Base-by-base conservation (phyloP, 2,113 vertebrate genomes). In the Thunnus thynnus region DNA sequence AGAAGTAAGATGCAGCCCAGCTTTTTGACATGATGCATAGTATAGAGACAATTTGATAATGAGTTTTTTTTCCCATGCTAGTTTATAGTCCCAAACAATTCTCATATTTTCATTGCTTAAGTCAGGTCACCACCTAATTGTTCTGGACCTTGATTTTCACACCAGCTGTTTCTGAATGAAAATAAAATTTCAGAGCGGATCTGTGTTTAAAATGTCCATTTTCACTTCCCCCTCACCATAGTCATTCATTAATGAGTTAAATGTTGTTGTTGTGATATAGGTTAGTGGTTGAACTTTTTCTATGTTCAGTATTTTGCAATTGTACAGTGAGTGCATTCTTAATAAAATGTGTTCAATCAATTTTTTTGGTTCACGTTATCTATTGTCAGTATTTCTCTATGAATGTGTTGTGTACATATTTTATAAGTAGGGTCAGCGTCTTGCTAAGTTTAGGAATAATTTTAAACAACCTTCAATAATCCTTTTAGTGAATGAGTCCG, bases 311-410 rank as follows among this genome's bases (percentile, higher is more conserved):
- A 58, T 78, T 86, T 83, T 74, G 47, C 64, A 83, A 22, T 78
- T 93, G 92, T 91, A 91, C 86, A 91, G 76, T 86, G 78, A 87
- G 69, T 84, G 85, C 73, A 79, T 91, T 93, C 83, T 80, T 73
- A 92, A 92, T 93, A 90, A 93, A 93, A 85, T 55, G 64, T 86
- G 86, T 88, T 87, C 67, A 60, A 78, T 78, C 55, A 71, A 47
- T 70, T 4, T 55, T 30, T 60, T 81, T 20, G 17, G 18, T 41
- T 4, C 13, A 25, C 36, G 50, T 25, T 13, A n/a, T 60, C 20
- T 63, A 12, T 66, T 52, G 17, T 70, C 16, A n/a, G 32, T 22
- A 25, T 67, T 52, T 78, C n/a, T 63, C 8, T 17, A 54, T 27
- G 20, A 72, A 58, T 36, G 17, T 27, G 41, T 64, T 3, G 46